phyloP scores from a whole-genome alignment of 2,888 invertebrate species.

The Orgyia antiqua region DNA sequence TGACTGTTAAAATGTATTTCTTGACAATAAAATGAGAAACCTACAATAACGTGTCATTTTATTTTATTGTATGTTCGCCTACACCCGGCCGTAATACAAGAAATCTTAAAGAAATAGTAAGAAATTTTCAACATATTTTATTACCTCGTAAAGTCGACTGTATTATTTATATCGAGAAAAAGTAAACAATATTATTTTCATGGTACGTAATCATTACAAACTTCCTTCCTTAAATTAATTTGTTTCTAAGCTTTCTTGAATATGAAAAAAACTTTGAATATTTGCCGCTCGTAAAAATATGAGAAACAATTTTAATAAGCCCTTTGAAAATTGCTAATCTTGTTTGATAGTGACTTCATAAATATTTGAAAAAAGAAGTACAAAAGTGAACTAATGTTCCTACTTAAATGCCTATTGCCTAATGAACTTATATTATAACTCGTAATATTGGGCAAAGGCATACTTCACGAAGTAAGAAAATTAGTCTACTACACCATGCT shows the following conservation, averaged over 20 bases:
- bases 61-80: conserved; percentile 20
- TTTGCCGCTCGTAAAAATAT: conserved; percentile 21
- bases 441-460: no score
- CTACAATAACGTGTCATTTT: conserved; percentile 21
- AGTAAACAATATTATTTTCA: conserved; percentile 21
- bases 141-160: conserved; percentile 36
- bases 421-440: no score
- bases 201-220: conserved; percentile 35
- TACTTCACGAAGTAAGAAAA: no score
- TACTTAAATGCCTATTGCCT: no score
- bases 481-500: no score
- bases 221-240: conserved; percentile 35
- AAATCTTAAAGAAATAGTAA: conserved; percentile 27
- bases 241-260: conserved; percentile 22
- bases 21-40: conserved; percentile 18
- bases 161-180: conserved; percentile 38
- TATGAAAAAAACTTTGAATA: conserved; percentile 20
- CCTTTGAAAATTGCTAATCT: conserved; percentile 11
- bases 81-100: conserved; percentile 19
- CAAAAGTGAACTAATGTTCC: no score
- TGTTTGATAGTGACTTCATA: no score
- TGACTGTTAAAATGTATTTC: no score
- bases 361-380: no score
- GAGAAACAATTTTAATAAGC: conserved; percentile 16
- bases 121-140: conserved; percentile 36